Conservation (phyloP, 1,140 invertebrate species). For the Diplogasteroides magnus region DNA sequence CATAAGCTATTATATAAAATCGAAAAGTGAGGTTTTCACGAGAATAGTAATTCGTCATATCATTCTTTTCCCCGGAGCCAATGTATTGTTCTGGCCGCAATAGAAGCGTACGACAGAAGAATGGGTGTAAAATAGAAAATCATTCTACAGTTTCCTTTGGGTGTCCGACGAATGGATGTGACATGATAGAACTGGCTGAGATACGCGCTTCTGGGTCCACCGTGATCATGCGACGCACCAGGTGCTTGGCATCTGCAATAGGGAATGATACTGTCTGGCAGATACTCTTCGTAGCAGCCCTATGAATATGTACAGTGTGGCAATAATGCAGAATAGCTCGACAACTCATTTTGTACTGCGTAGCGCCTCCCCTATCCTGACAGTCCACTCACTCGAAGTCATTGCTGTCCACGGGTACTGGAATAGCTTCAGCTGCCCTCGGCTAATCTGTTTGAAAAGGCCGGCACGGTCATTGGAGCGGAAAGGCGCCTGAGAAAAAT, state of each 20-base stretch:
- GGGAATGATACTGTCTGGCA: neutral
- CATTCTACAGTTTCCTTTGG: too few species aligned
- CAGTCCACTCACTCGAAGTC: constrained; percentile 2
- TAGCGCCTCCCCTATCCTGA: too few species aligned
- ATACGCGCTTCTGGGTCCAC: constrained; percentile 14
- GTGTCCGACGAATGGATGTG: constrained; percentile 25
- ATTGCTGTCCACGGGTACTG: constrained; percentile 23
- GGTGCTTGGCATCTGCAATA: constrained; percentile 24
- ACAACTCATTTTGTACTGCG: too few species aligned
- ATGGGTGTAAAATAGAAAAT: too few species aligned
- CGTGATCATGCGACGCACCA: constrained; percentile 18
- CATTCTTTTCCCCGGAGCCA: too few species aligned
- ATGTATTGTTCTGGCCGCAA: too few species aligned
- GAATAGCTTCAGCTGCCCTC: constrained; percentile 15
- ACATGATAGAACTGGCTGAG: constrained; percentile 7
- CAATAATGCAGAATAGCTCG: too few species aligned
- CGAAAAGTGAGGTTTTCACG: too few species aligned
- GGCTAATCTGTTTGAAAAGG: constrained; percentile 21
- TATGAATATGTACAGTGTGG: neutral
- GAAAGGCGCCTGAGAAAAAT: constrained; percentile 20
- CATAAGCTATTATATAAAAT: too few species aligned
- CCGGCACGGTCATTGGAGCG: constrained; percentile 18
- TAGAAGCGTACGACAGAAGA: too few species aligned
- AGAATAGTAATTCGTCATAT: too few species aligned
- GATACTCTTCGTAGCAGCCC: too few species aligned